Evolutionary conservation across 2,888 invertebrate genomes (phyloP).

Genomic region (Mycalesis mineus): DNA sequence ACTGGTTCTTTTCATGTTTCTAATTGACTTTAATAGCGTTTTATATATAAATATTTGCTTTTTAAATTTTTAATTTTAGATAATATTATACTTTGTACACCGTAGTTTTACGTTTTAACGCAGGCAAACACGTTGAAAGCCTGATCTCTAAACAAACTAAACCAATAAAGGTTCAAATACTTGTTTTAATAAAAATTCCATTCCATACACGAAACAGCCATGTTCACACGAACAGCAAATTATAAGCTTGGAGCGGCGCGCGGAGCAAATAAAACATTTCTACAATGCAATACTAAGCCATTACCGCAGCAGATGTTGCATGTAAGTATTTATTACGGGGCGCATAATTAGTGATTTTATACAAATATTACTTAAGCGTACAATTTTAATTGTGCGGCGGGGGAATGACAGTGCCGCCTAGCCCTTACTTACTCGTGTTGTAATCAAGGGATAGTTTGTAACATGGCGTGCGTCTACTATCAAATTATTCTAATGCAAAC

Average conservation of each 20-base stretch:
- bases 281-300: slow-evolving; percentile 52
- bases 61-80: too few species aligned
- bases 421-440: slow-evolving; percentile 35
- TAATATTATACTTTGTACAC: too few species aligned
- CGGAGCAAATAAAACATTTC: slow-evolving; percentile 60
- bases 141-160: slow-evolving; percentile 3
- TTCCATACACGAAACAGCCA: slow-evolving; percentile 31
- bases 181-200: slow-evolving; percentile 12
- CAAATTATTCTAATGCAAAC: too few species aligned
- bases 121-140: neutral
- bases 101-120: too few species aligned
- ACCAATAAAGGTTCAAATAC: slow-evolving; percentile 13
- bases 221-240: slow-evolving; percentile 59
- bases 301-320: slow-evolving; percentile 68
- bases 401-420: slow-evolving; percentile 50
- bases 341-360: slow-evolving; percentile 72
- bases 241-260: slow-evolving; percentile 50
- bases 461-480: neutral
- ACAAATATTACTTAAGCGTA: slow-evolving; percentile 73
- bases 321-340: slow-evolving; percentile 70
- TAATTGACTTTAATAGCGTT: too few species aligned
- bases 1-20: too few species aligned
- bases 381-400: slow-evolving; percentile 62
- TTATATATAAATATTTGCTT: too few species aligned
- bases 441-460: slow-evolving; percentile 10